Base-by-base conservation (phyloP, 1,140 invertebrate genomes). In the Drosophila punjabiensis region DNA sequence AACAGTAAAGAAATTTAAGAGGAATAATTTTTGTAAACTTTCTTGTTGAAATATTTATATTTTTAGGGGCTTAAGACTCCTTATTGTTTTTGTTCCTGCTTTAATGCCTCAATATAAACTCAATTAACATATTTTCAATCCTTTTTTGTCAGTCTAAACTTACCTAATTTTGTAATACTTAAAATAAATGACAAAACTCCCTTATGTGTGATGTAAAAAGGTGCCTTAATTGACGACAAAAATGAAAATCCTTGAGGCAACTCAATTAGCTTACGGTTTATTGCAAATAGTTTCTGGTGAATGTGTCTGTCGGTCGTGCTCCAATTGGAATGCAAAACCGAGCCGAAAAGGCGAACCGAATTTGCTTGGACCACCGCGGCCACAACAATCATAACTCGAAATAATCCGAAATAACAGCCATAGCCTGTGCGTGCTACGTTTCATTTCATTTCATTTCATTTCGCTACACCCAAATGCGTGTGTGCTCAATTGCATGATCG, bases 371-470 rank as follows among this genome's bases (percentile, higher is more conserved):
- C 85, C 86, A 81, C 81, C 85, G 78, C 60, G 78, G 74, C 78
- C 71, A 76, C 77, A 87, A 66, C 64, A 63, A 66, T 63, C 74
- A 73, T 37, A 37, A 18, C 53, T 58, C 55, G 55, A 39, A 58
- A 58, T 58, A 58, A 58, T 58, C 37, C n/a, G 63, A 68, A 68
- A 65, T 68, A 65, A 71, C 43, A 56, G 79, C 62, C 70, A 56
- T 28, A 50, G 79, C 68, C 78, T 75, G 73, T 90, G 86, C 87
- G 86, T 90, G 86, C 82, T 80, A 82, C 86, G 81, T 89, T 90
- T 90, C 86, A 90, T 90, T 90, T 90, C 82, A 89, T 77, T 89
- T 89, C 81, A 89, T 85, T 89, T 90, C 79, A 90, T 90, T 90
- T 90, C 87, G 85, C 84, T 89, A 89, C 84, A 88, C 85, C 58